phyloP scores from a whole-genome alignment of 2,113 vertebrate species.

The Numida meleagris region DNA sequence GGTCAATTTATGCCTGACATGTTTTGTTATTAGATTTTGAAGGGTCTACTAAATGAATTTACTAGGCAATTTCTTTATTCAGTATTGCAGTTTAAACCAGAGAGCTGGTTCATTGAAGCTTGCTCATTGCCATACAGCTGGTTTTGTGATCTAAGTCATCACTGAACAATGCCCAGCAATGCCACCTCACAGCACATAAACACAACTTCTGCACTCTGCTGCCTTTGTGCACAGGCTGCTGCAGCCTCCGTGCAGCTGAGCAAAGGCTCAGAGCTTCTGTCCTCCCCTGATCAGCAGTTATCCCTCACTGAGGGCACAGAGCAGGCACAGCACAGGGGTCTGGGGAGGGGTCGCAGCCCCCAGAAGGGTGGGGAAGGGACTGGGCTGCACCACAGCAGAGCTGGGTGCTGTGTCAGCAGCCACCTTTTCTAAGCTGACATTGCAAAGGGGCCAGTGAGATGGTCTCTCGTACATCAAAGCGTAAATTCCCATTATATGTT shows the following conservation, averaged over 20 bases:
- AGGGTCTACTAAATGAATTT: conserved; percentile 13
- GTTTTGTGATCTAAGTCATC: background rate
- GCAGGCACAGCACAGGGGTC: no score
- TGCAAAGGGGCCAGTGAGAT: background rate
- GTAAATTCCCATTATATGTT: background rate
- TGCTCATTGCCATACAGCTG: background rate
- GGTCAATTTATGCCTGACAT: conserved; percentile 3
- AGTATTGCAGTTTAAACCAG: background rate
- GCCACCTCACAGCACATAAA: background rate
- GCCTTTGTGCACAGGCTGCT: background rate
- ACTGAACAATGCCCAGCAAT: background rate
- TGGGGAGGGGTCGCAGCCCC: no score
- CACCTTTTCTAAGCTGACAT: background rate
- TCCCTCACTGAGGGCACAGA: rapidly evolving
- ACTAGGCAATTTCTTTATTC: background rate
- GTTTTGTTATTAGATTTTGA: conserved; percentile 29
- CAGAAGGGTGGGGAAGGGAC: background rate
- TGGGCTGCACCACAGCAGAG: background rate
- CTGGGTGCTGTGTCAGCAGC: background rate
- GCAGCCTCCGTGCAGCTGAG: background rate
- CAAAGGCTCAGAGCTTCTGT: background rate
- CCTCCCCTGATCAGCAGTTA: rapidly evolving
- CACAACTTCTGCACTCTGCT: background rate
- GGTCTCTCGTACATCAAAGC: background rate
- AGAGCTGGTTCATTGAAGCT: background rate